Percentiles rank a stretch among this genome's conserved stretches.
These are phyloP conservation scores for Polydesmus complanatus DNA, from an alignment of 2,888 invertebrate species.

Conservation along the genomic window DNA sequence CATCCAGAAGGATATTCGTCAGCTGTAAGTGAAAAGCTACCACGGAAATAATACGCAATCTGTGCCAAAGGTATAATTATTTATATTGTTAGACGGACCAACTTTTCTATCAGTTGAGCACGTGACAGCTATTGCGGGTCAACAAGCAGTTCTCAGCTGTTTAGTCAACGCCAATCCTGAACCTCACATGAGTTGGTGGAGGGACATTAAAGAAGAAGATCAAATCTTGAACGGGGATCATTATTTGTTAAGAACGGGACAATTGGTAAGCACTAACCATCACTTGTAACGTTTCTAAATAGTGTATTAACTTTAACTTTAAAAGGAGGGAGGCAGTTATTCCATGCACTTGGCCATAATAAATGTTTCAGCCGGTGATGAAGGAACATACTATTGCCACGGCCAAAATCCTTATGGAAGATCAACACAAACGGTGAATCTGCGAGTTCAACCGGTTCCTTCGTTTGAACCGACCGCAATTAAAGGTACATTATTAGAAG, in stretches of 20 bases:
- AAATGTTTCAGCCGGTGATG: slow-evolving; percentile 53
- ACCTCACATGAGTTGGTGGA: slow-evolving; percentile 69
- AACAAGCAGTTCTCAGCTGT: slow-evolving; percentile 61
- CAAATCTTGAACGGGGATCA: slow-evolving; percentile 59
- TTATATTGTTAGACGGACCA: slow-evolving; percentile 50
- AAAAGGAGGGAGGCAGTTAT: slow-evolving; percentile 49
- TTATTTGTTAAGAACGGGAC: slow-evolving; percentile 47
- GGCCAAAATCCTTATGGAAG: slow-evolving; percentile 66
- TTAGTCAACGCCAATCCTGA: slow-evolving; percentile 62
- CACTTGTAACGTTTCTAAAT: background rate
- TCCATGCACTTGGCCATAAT: slow-evolving; percentile 60
- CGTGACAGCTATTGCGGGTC: slow-evolving; percentile 59
- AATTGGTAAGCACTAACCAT: slow-evolving; percentile 38
- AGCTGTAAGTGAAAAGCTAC: slow-evolving; percentile 50
- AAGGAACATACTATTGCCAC: slow-evolving; percentile 69
- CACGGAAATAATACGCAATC: background rate
- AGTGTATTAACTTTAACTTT: slow-evolving; percentile 18
- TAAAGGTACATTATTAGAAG: too few relatives aligned
- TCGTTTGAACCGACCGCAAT: background rate
- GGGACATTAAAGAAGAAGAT: slow-evolving; percentile 42
- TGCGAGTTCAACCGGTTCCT: slow-evolving; percentile 1
- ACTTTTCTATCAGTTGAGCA: slow-evolving; percentile 61
- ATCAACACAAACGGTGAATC: slow-evolving; percentile 18
- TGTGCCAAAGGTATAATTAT: background rate
- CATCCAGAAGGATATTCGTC: slow-evolving; percentile 61